Evolutionary conservation across 2,888 invertebrate species (phyloP).

Genomic region (Pilophorus perplexus): DNA sequence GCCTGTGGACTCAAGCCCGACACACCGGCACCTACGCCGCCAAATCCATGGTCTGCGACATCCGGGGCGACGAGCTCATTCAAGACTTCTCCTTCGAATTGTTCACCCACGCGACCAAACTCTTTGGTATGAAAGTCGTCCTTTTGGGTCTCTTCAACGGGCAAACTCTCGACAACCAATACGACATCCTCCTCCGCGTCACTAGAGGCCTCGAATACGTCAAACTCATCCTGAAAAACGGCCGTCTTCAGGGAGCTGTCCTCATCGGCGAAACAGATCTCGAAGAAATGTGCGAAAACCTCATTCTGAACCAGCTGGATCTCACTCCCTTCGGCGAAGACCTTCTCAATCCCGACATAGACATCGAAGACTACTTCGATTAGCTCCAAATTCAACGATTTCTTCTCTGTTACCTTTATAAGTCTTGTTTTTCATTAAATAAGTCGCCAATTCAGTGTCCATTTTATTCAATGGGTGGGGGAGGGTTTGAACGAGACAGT

Average conservation of each 20-base stretch:
- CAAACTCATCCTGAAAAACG: slow-evolving; percentile 81
- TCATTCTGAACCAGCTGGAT: slow-evolving; percentile 92
- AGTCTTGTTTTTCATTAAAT: too few relatives aligned
- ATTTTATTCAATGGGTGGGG: too few relatives aligned
- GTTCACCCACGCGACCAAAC: slow-evolving; percentile 92
- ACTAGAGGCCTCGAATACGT: slow-evolving; percentile 79
- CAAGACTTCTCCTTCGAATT: slow-evolving; percentile 97
- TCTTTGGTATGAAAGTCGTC: slow-evolving; percentile 92
- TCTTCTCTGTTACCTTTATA: too few relatives aligned
- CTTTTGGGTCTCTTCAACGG: slow-evolving; percentile 90
- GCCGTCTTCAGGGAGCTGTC: slow-evolving; percentile 86
- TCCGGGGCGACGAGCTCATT: slow-evolving; percentile 62
- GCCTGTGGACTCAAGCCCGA: slow-evolving; percentile 96
- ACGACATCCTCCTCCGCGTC: slow-evolving; percentile 80
- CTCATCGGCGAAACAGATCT: slow-evolving; percentile 95
- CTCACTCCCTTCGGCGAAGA: slow-evolving; percentile 84
- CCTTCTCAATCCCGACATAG: slow-evolving; percentile 90
- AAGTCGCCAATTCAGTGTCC: too few relatives aligned
- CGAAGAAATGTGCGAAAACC: slow-evolving; percentile 97
- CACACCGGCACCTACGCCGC: slow-evolving; percentile 97
- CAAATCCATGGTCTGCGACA: slow-evolving; percentile 73
- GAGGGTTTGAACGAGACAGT: too few relatives aligned
- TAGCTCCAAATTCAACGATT: slow-evolving; percentile 54
- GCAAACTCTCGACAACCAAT: slow-evolving; percentile 72
- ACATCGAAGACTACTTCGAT: slow-evolving; percentile 99